phyloP scores from a whole-genome alignment of 2,888 invertebrate genomes.

The Sisyra terminalis region DNA sequence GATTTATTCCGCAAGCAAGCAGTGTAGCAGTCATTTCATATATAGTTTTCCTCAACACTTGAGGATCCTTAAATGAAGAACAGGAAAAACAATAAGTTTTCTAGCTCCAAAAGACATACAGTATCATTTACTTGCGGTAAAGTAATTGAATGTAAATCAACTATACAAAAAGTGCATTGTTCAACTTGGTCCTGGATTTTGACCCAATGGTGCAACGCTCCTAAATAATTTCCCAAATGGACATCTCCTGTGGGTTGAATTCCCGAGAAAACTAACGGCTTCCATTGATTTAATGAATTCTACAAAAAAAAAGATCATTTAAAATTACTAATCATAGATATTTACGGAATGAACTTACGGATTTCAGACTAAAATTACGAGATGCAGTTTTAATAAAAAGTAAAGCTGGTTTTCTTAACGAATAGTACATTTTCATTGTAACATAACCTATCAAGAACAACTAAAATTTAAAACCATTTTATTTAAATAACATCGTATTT shows the following conservation, averaged over 20 bases:
- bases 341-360: too few species aligned
- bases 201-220: conserved; percentile 78
- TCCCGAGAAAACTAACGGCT: conserved; percentile 67
- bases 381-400: too few species aligned
- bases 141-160: conserved; percentile 87
- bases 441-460: too few species aligned
- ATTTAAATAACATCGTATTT: too few species aligned
- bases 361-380: too few species aligned
- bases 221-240: conserved; percentile 95
- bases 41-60: conserved; percentile 43
- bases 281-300: conserved; percentile 22
- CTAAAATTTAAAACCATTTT: too few species aligned
- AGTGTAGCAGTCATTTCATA: conserved; percentile 67
- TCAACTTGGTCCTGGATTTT: conserved; percentile 56
- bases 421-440: too few species aligned
- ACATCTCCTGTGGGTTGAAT: conserved; percentile 91
- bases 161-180: conserved; percentile 65
- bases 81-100: conserved; percentile 6
- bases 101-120: conserved; percentile 5
- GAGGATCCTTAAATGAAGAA: conserved; percentile 35
- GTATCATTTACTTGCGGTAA: conserved; percentile 44
- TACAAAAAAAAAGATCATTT: too few species aligned
- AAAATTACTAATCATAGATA: too few species aligned
- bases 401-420: too few species aligned
- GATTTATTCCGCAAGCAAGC: conserved; percentile 81